These are phyloP conservation scores for Trichonephila clavata DNA, from an alignment of 1,140 invertebrate species.

Conservation along the genomic window DNA sequence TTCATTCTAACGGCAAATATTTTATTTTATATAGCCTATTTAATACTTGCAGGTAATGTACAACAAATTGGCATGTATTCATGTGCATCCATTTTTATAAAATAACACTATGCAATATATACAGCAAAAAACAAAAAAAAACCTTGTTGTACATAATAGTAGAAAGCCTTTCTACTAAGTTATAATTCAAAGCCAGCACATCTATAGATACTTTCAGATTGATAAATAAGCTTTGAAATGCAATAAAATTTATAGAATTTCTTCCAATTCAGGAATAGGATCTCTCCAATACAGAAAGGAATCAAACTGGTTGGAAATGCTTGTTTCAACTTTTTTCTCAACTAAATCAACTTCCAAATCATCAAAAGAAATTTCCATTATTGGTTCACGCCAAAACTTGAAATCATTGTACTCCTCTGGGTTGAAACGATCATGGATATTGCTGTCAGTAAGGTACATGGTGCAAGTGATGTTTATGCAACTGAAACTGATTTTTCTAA, in stretches of 20 bases:
- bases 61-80: neutral
- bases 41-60: neutral
- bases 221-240: neutral
- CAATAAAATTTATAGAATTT: constrained; percentile 42
- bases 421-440: constrained; percentile 30
- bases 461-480: neutral
- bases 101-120: neutral
- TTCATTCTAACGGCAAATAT: neutral
- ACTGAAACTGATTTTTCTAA: neutral
- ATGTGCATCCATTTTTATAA: neutral
- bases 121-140: neutral
- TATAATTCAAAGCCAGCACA: neutral
- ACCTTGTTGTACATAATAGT: neutral
- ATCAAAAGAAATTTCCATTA: constrained; percentile 57
- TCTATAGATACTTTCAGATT: neutral
- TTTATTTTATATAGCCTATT: neutral
- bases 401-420: constrained; percentile 66
- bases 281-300: constrained; percentile 73
- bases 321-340: constrained; percentile 7
- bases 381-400: constrained; percentile 74
- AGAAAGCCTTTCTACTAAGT: neutral
- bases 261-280: constrained; percentile 69
- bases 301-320: constrained; percentile 41
- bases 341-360: constrained; percentile 10
- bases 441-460: constrained; percentile 52